Evolutionary conservation across 1,140 invertebrate genomes (phyloP).

Genomic region (Philopotamus ludificatus): DNA sequence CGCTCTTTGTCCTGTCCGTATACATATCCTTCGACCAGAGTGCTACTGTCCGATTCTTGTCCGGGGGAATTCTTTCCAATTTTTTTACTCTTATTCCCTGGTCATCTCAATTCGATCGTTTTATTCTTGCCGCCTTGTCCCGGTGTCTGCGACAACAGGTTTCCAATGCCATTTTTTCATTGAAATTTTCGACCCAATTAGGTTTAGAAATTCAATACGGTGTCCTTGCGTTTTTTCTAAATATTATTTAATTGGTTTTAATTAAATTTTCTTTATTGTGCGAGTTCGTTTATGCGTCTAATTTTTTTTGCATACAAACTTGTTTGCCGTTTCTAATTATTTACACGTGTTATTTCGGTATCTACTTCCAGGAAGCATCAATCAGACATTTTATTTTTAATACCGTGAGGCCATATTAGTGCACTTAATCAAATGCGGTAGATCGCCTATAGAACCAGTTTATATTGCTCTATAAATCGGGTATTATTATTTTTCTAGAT

Average conservation of each 20-base stretch:
- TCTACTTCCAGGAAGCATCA: conserved; percentile 19
- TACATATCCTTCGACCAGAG: neutral
- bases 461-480: no score
- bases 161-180: conserved; percentile 25
- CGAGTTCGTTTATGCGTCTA: neutral
- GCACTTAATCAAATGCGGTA: neutral
- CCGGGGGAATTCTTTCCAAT: conserved; percentile 1
- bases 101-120: conserved; percentile 25
- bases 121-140: conserved; percentile 25
- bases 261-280: neutral
- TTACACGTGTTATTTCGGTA: conserved; percentile 11
- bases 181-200: conserved; percentile 37
- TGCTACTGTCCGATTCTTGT: conserved; percentile 22
- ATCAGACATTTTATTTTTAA: neutral
- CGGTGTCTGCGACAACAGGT: conserved; percentile 29
- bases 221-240: no score
- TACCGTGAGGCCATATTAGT: neutral
- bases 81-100: conserved; percentile 5
- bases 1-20: conserved; percentile 29
- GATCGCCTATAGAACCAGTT: no score
- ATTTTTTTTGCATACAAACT: neutral
- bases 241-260: neutral
- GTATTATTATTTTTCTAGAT: no score
- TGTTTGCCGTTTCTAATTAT: neutral
- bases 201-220: conserved; percentile 25